Conservation (phyloP, 2,113 vertebrate species). For the Nothoprocta perdicaria region DNA sequence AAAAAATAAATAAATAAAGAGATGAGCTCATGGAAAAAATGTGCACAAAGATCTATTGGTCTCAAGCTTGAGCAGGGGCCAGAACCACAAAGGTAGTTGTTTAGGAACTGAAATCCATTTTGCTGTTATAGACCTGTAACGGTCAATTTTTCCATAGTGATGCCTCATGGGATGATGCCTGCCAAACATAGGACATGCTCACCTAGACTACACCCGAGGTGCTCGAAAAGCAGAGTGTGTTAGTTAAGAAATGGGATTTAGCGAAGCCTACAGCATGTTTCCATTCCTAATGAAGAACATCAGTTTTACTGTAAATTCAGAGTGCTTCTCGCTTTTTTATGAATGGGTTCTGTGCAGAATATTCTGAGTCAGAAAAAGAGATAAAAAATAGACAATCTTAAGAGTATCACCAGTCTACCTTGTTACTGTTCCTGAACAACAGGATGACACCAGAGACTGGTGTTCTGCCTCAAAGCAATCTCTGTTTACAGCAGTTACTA, state of each 20-base stretch:
- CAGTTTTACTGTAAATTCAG: not conserved
- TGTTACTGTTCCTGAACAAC: not conserved
- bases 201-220: not conserved
- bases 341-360: not conserved
- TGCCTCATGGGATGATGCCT: not conserved
- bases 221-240: not conserved
- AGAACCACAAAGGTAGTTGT: not conserved
- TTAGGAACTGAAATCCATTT: not conserved
- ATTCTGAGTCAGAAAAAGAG: not conserved
- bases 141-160: not conserved
- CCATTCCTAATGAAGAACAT: not conserved
- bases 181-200: not conserved
- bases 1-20: not conserved
- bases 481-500: not conserved
- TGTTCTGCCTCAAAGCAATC: not conserved
- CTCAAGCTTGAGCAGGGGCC: not conserved
- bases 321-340: not conserved
- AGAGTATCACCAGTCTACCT: not conserved
- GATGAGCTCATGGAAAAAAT: not conserved
- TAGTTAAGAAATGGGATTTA: not conserved
- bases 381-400: not conserved
- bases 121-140: not conserved
- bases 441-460: not conserved
- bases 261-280: not conserved
- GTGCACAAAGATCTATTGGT: not conserved